Evolutionary conservation across 2,113 vertebrate genomes (phyloP), one percentile per base, ranked within the genome.

Genomic region (Dendrocopos noguchii): DNA sequence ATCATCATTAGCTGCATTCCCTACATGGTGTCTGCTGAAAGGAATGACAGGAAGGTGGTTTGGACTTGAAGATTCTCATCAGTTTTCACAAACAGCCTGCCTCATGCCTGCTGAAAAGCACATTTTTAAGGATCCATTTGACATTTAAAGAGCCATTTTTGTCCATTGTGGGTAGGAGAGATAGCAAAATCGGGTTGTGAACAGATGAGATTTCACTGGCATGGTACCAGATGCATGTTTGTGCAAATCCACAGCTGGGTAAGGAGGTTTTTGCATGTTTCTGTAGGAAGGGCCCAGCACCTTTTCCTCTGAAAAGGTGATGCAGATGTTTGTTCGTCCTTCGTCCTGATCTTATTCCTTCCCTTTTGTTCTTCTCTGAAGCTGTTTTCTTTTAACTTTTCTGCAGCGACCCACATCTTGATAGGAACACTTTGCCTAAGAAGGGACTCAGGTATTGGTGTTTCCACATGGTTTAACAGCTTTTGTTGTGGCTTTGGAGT

Each of bases 381-480:
- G 98, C 97, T 98, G 98, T 98, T 98, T 96, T 99, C 98, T 99
- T 98, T 98, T 98, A 96, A 98, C 97, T 98, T 96, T 97, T 98
- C 98, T 97, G 97, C 99, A 99, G 99, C 93, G 99, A 99, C 96
- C 98, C 98, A 94, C 98, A 99, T 95, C 98, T 99, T 98, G 98
- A 99, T 98, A 99, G 99, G 98, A 99, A 99, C 98, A 99, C 99
- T 98, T 99, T 99, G 98, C 99, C 99, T 98, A 99, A 99, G 97
- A 99, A 99, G 97, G 99, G 99, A 98, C 98, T 99, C 98, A 99
- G 99, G 99, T 99, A 99, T 98, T 97, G 96, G 95, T 96, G 97
- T 96, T 94, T 97, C 97, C 90, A 88, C 84, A 22, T 50, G 80
- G 96, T 95, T 95, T 96, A 93, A 92, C 88, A 90, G 96, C 96